Percentiles rank a stretch among this genome's conserved stretches.
These are phyloP conservation scores for Vidua macroura DNA, from an alignment of 2,113 vertebrate genomes.

Conservation along the genomic window DNA sequence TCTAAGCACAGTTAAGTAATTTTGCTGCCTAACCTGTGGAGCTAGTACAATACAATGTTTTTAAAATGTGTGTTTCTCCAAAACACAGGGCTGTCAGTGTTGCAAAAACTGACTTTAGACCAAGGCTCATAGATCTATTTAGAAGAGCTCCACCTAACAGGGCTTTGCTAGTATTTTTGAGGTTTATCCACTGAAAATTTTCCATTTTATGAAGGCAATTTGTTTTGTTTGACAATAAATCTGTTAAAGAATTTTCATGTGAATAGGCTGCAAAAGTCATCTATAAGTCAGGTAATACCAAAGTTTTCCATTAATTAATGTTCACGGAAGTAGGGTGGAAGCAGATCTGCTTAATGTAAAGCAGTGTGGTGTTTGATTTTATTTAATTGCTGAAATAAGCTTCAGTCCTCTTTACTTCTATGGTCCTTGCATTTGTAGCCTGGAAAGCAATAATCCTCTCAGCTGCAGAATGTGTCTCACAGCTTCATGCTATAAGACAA, in stretches of 20 bases:
- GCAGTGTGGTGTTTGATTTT: not conserved
- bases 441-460: not conserved
- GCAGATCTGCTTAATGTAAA: not conserved
- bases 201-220: not conserved
- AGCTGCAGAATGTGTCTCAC: not conserved
- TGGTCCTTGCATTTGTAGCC: not conserved
- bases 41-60: not conserved
- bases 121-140: accelerated
- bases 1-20: not conserved
- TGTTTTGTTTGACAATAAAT: not conserved
- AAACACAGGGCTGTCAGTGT: not conserved
- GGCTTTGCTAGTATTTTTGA: not conserved
- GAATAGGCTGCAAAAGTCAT: not conserved
- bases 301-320: not conserved
- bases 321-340: accelerated
- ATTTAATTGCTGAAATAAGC: not conserved
- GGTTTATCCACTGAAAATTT: not conserved
- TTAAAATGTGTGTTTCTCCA: not conserved
- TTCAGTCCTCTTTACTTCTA: not conserved
- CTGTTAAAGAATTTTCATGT: not conserved
- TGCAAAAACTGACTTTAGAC: not conserved
- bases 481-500: not conserved
- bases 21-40: not conserved
- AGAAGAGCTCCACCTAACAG: not conserved
- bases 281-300: not conserved